phyloP scores from a whole-genome alignment of 2,113 vertebrate genomes.

The Macaca mulatta region DNA sequence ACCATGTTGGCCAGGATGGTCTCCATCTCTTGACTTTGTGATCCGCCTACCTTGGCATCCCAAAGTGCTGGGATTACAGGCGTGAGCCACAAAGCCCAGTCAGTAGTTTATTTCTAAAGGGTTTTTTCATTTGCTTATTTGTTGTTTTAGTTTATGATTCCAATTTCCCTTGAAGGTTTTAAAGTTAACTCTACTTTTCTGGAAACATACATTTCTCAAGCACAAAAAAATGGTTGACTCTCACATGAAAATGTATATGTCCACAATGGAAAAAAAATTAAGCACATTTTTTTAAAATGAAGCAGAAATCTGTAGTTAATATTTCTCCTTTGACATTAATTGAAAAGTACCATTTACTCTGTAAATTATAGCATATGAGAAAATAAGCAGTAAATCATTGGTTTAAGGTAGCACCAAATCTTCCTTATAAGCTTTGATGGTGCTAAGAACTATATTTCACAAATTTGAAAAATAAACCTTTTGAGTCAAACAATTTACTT shows the following conservation, averaged over 20 bases:
- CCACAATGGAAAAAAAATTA: background rate
- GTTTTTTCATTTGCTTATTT: background rate
- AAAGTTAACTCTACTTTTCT: background rate
- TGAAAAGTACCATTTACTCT: background rate
- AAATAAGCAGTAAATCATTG: conserved; percentile 7
- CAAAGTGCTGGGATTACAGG: too few species aligned
- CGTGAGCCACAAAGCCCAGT: too few species aligned
- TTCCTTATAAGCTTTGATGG: background rate
- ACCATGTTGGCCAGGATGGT: too few species aligned
- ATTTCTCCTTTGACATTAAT: background rate
- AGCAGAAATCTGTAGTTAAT: background rate
- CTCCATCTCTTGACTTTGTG: too few species aligned
- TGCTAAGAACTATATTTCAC: conserved; percentile 11
- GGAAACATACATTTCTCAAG: background rate
- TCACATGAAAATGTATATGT: background rate
- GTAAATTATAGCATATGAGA: background rate
- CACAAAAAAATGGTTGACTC: background rate
- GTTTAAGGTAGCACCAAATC: background rate
- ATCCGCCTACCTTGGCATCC: too few species aligned
- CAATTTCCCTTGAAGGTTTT: background rate
- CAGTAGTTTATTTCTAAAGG: background rate
- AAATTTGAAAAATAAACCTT: conserved; percentile 21
- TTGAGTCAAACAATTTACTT: background rate
- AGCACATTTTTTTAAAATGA: background rate
- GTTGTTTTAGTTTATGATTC: background rate